Conservation (phyloP, 2,797 vertebrate genomes). For the Eidolon dupreanum region DNA sequence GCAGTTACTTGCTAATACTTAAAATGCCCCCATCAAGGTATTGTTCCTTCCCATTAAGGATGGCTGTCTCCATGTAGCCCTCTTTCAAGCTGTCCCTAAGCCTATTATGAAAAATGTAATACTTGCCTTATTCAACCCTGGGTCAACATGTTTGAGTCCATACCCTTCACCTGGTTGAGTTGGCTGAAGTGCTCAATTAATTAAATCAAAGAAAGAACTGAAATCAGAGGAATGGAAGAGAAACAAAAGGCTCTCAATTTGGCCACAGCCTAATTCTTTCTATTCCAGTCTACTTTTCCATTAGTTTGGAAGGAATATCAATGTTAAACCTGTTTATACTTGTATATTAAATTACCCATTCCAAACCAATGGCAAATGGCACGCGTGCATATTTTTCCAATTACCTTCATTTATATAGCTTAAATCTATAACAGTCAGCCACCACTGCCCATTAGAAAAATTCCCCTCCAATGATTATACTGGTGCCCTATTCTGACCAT, state of each 20-base stretch:
- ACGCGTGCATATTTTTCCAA: not conserved
- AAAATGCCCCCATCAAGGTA: not conserved
- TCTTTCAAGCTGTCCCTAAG: conserved; percentile 9
- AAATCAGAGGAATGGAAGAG: not conserved
- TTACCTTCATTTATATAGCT: not conserved
- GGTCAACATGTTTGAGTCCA: not conserved
- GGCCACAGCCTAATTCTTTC: not conserved
- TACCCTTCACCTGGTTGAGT: not conserved
- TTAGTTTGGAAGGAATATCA: not conserved
- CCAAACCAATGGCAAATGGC: not conserved
- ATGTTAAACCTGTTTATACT: not conserved
- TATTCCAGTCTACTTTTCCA: not conserved
- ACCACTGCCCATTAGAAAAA: not conserved
- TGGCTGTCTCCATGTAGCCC: not conserved
- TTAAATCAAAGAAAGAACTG: conserved; percentile 4
- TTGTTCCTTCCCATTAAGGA: not conserved
- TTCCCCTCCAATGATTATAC: not conserved
- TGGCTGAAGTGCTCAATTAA: not conserved
- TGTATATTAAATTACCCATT: not conserved
- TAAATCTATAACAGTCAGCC: not conserved
- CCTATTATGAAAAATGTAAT: not conserved
- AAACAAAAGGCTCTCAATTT: not conserved
- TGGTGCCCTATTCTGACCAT: not conserved
- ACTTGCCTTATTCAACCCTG: not conserved
- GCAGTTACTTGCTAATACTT: not conserved